Percentiles rank a stretch among this genome's conserved stretches.
phyloP scores from a whole-genome alignment of 2,888 invertebrate species.

The Colletes collaris region DNA sequence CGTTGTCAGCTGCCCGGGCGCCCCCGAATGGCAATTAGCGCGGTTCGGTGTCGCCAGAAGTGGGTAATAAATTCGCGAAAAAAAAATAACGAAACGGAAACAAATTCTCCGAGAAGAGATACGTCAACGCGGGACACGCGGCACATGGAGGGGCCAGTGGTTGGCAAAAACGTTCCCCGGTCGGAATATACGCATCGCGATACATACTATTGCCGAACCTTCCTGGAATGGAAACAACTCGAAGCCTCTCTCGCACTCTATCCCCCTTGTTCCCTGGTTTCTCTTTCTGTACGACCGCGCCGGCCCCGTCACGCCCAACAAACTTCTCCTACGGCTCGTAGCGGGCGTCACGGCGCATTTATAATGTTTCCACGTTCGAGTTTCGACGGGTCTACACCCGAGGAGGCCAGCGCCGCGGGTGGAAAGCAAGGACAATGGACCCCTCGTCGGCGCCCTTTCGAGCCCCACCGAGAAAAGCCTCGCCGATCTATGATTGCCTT shows the following conservation, averaged over 20 bases:
- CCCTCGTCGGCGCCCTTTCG: conserved; percentile 64
- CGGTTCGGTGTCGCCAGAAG: neutral
- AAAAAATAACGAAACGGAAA: neutral
- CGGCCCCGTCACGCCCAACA: conserved; percentile 81
- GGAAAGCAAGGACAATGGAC: conserved; percentile 64
- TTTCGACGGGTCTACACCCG: conserved; percentile 72
- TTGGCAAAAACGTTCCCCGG: conserved; percentile 73
- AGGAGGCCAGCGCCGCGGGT: conserved; percentile 63
- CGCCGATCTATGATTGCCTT: conserved; percentile 58
- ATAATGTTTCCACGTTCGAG: conserved; percentile 82
- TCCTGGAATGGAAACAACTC: conserved; percentile 78
- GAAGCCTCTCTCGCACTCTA: conserved; percentile 40
- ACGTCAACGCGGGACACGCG: neutral
- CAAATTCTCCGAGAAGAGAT: no score
- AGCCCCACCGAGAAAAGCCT: conserved; percentile 37
- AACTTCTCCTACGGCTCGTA: conserved; percentile 73
- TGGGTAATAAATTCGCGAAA: conserved; percentile 8
- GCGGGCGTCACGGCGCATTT: conserved; percentile 81
- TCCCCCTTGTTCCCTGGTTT: conserved; percentile 26
- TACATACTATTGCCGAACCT: conserved; percentile 70
- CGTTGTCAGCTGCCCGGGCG: no score
- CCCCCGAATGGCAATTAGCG: neutral
- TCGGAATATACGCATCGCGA: conserved; percentile 68
- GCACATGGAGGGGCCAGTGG: conserved; percentile 39
- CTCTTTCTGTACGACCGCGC: conserved; percentile 66